phyloP scores from a whole-genome alignment of 1,140 invertebrate genomes.

The Lysiphlebus fabarum region DNA sequence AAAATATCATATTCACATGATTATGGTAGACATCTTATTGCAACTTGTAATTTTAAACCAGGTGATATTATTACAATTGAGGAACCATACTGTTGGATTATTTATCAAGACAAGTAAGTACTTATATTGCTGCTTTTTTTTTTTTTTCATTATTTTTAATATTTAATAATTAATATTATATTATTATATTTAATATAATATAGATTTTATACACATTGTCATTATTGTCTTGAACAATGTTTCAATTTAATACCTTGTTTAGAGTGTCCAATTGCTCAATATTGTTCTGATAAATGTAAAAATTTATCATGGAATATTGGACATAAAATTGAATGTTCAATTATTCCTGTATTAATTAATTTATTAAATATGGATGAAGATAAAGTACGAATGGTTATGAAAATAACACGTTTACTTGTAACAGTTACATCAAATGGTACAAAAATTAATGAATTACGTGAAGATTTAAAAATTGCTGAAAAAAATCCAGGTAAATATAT shows the following conservation, averaged over 20 bases:
- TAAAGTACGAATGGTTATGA: constrained; percentile 54
- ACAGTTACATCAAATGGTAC: constrained; percentile 44
- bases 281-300: constrained; percentile 61
- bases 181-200: too few relatives aligned
- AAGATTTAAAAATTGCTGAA: constrained; percentile 42
- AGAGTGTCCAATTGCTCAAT: constrained; percentile 54
- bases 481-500: constrained; percentile 47
- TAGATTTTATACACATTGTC: constrained; percentile 67
- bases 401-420: constrained; percentile 51
- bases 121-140: not conserved
- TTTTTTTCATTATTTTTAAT: not conserved
- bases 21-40: constrained; percentile 67
- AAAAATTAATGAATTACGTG: constrained; percentile 39
- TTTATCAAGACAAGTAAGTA: constrained; percentile 62
- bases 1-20: constrained; percentile 59
- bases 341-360: constrained; percentile 50
- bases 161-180: constrained; percentile 12
- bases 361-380: constrained; percentile 50
- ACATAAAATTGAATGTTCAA: constrained; percentile 63
- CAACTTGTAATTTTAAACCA: constrained; percentile 64
- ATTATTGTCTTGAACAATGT: constrained; percentile 69
- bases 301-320: constrained; percentile 54
- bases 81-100: constrained; percentile 70
- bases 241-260: constrained; percentile 59
- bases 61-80: constrained; percentile 81